Base-by-base conservation (phyloP, 2,888 invertebrate species). In the Seira ritae region DNA sequence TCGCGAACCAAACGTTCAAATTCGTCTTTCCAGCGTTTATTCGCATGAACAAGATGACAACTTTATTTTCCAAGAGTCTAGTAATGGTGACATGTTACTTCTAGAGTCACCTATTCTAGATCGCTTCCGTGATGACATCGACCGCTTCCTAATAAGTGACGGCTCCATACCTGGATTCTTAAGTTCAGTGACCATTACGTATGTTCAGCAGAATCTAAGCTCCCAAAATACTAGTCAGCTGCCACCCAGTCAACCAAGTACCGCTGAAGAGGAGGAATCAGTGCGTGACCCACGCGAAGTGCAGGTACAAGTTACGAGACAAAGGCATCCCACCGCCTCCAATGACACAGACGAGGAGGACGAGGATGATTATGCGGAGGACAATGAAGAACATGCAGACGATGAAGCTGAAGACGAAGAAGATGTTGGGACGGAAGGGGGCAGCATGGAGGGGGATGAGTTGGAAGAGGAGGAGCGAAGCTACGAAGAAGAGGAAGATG, bases 21-120 rank as follows among this genome's bases (percentile, higher is more conserved):
- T 88, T 76, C 80, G 86, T 0, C 84, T 89, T 20, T 86, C 88
- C 46, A 86, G 86, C 65, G 74, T 88, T 12, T 86, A 87, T 72
- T 85, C 85, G 1, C 79, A 84, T 12, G 69, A 79, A 19, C 68
- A 75, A 8, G 86, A 87, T 22, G 86, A 88, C 24, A 55, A 76
- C 8, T 87, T 89, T 65, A 86, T 89, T 19, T 88, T 88, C 72
- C 88, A 88, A 87, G 87, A 86, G 77, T 86, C 86, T 4, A 85
- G 86, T 23, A 85, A 85, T 74, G 81, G 81, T 62, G 88, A 89
- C 55, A 88, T 88, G 88, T 86, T 89, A 76, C 82, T 89, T 4
- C 60, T 89, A n/a, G 88, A 89, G 55, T 88, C 88, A 3, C 87
- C 88, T 10, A 80, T 89, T 24, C 73, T 89, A 31, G 87, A 86